Evolutionary conservation across 2,888 invertebrate genomes (phyloP), one percentile per base, ranked within the genome.

Genomic region (Leptinotarsa juncta): DNA sequence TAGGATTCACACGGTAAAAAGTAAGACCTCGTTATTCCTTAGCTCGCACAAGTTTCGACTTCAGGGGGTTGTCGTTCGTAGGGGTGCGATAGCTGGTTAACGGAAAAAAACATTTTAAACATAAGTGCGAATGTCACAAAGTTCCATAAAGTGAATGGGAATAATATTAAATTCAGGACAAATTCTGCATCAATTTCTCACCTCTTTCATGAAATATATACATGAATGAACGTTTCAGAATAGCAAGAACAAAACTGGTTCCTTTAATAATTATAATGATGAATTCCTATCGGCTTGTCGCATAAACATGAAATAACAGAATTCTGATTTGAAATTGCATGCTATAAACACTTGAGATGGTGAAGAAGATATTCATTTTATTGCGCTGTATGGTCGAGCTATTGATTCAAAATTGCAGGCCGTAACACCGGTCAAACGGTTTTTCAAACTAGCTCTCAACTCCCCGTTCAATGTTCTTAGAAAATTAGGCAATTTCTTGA

Each of bases 341-440:
- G 62, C 32, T n/a, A 62, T 62, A 62, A 57, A 42, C n/a, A 32
- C 42, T 32, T 32, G 62, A 10, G 26, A 32, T 62, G n/a, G 15
- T 42, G 32, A 32, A 16, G 62, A 62, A 62, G 42, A 62, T 62
- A 62, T 42, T n/a, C 42, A 62, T n/a, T 62, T 62, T 32, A 42
- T 62, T 42, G 32, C 62, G 16, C 16, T 15, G 26, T 42, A 62
- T 32, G 16, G 42, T 62, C 62, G 10, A 42, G 16, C 7, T 32
- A 42, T 62, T 42, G 62, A 62, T 62, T 62, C 18, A 42, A 62
- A 62, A 62, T 57, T 14, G 32, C 62, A 7, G 42, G 5, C 14
- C n/a, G 5, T n/a, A 42, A 62, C 42, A 32, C 42, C 16, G 1
- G 3, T 15, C 26, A 15, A 62, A 26, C 62, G 16, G 26, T 32